A percentile compares a stretch with the other conserved stretches of the same genome.
Evolutionary conservation across 2,113 vertebrate species (phyloP).

Genomic region (Felis chaus): DNA sequence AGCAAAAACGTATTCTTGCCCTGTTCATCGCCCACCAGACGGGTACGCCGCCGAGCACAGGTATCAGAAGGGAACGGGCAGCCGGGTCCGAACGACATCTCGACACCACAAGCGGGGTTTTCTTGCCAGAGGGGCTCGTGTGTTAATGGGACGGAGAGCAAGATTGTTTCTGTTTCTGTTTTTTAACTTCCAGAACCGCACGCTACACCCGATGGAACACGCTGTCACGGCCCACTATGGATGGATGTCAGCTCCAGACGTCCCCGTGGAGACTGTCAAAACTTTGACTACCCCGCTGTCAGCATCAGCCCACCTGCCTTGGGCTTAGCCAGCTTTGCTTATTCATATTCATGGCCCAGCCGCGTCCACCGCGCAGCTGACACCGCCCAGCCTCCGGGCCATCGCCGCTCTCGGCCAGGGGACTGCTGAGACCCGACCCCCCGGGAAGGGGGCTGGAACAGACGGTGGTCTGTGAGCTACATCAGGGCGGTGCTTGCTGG

Average conservation of each 20-base stretch:
- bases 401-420: not conserved
- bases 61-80: not conserved
- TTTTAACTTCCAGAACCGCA: not conserved
- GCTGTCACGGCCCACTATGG: not conserved
- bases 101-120: not conserved
- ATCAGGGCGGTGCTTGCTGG: rapidly evolving
- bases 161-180: not conserved
- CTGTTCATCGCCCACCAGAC: not conserved
- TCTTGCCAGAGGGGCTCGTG: constrained; percentile 64
- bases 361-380: not conserved
- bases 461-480: not conserved
- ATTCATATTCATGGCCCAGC: not conserved
- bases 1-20: not conserved
- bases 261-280: not conserved
- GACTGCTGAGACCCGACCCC: not conserved
- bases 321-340: not conserved
- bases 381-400: too few relatives aligned
- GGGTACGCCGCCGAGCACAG: not conserved
- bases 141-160: constrained; percentile 47
- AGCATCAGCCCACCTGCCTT: not conserved
- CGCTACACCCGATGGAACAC: not conserved
- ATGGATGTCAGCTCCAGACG: not conserved
- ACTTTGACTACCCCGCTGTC: not conserved
- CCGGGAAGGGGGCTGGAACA: rapidly evolving
- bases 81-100: not conserved